A percentile compares a stretch with the other conserved stretches of the same genome.
phyloP scores from a whole-genome alignment of 2,113 vertebrate genomes.

The Epinephelus moara region DNA sequence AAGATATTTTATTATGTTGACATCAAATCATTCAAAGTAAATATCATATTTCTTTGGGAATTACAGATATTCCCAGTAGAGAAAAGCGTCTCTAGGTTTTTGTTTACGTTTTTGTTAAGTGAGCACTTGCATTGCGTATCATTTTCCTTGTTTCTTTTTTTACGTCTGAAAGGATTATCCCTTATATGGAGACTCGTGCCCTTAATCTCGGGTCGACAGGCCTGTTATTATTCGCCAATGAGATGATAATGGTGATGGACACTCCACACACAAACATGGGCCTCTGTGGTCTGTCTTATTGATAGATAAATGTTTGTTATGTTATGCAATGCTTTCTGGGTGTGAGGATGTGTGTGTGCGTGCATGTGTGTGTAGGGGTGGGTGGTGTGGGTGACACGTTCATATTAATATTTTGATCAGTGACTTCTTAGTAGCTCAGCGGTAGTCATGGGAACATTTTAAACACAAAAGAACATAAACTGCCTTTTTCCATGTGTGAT shows the following conservation, averaged over 20 bases:
- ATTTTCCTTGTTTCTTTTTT: conserved; percentile 34
- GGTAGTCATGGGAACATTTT: conserved; percentile 41
- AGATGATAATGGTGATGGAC: conserved; percentile 48
- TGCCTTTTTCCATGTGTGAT: conserved; percentile 66
- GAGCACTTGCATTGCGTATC: conserved; percentile 44
- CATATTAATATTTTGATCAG: conserved; percentile 45
- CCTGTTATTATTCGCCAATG: conserved; percentile 33
- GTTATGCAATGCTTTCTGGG: conserved; percentile 53
- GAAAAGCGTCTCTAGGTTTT: conserved; percentile 24
- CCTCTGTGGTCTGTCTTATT: conserved; percentile 48
- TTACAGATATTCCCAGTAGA: conserved; percentile 33
- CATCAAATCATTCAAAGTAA: conserved; percentile 9
- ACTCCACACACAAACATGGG: conserved; percentile 48
- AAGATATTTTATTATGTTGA: conserved; percentile 13
- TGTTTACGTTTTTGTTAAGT: conserved; percentile 52
- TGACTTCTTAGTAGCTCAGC: conserved; percentile 35
- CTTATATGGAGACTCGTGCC: conserved; percentile 31
- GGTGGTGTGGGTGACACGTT: conserved; percentile 27
- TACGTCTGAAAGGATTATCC: conserved; percentile 34
- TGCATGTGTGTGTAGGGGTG: conserved; percentile 6
- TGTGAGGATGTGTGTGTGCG: conserved; percentile 4
- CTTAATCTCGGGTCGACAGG: conserved; percentile 5
- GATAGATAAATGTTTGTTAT: conserved; percentile 60
- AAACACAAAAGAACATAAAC: conserved; percentile 46
- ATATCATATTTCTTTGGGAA: conserved; percentile 15